Base-by-base conservation (phyloP, 2,113 vertebrate genomes). In the Paratilapia polleni region DNA sequence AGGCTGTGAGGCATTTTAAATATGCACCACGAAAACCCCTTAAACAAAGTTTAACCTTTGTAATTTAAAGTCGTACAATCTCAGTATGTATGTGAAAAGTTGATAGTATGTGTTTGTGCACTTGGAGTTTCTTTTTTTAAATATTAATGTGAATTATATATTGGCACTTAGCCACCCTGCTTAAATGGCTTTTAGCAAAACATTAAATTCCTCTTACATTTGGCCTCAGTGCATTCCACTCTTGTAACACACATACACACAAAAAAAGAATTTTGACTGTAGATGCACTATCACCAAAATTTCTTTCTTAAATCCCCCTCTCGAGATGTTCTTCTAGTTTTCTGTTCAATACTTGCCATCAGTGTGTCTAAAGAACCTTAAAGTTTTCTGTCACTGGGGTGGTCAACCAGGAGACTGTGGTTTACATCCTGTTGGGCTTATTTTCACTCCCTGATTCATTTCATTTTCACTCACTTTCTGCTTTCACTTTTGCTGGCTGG, bases 121-220 rank as follows among this genome's bases (percentile, higher is more conserved):
- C 0, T 2, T 47, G 8, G 43, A 22, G 4, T 6, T 47, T 52
- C 5, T 43, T 12, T 14, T 47, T 31, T 61, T 20, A 2, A 3
- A 22, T 64, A 47, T 26, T 47, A 47, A 68, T 47, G 22, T 68
- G 14, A 68, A 47, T 68, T 47, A 26, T 19, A 68, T 19, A 26
- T 19, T 68, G 14, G 0, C 0, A 26, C 1, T 26, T 1, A 47
- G 64, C 24, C 14, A 47, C 64, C 36, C 38, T 47, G 22, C 38
- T 11, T 66, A 66, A 66, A 66, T 66, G 36, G 41, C 1, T 66
- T 14, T 9, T 0, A 66, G 8, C 36, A 43, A 64, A 66, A 17
- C 4, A 24, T 66, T 0, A 66, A 24, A 43, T 43, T 52, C n/a
- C 63, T 66, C 13, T 8, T 66, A 24, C 0, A 66, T 64, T 41